Conservation (phyloP, 1,140 invertebrate genomes). For the Ips typographus region DNA sequence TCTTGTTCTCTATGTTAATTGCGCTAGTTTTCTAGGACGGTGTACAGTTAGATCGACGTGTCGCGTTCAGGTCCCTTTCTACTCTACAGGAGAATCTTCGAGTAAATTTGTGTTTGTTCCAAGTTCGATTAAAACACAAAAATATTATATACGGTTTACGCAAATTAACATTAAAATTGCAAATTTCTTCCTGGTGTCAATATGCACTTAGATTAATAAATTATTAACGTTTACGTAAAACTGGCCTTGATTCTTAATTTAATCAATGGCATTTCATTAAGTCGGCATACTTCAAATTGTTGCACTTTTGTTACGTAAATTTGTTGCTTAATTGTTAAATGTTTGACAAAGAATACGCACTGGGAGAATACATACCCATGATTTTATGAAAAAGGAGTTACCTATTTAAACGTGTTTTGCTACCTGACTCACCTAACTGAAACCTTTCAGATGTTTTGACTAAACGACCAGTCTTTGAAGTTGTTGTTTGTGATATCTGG, state of each 20-base stretch:
- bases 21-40: conserved; percentile 9
- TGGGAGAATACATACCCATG: no score
- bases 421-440: no score
- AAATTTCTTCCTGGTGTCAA: background rate
- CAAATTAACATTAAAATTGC: background rate
- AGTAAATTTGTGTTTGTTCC: background rate
- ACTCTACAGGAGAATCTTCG: background rate
- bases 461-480: no score
- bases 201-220: background rate
- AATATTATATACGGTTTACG: background rate
- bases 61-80: background rate
- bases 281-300: background rate
- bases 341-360: no score
- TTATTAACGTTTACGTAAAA: conserved; percentile 7
- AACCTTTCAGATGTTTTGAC: no score
- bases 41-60: conserved; percentile 4
- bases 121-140: conserved; percentile 1
- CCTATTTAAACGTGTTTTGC: no score
- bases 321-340: no score
- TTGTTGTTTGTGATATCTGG: no score
- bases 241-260: background rate
- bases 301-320: no score
- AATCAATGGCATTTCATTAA: conserved; percentile 1
- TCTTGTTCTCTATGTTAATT: conserved; percentile 18
- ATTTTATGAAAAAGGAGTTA: no score